Base-by-base conservation (phyloP, 2,797 vertebrate genomes). In the Choloepus didactylus region DNA sequence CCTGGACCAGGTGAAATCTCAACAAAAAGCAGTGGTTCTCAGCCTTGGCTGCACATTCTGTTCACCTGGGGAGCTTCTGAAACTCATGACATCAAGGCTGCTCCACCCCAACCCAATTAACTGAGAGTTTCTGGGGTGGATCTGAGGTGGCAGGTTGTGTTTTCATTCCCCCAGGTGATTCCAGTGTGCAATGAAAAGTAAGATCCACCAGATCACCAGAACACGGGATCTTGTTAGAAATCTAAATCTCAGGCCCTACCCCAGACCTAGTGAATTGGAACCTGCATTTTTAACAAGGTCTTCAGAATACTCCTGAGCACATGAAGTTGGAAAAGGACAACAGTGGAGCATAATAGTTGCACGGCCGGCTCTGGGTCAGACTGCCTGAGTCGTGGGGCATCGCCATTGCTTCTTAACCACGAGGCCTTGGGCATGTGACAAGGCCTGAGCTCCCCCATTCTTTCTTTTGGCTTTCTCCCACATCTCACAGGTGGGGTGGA, bases 401-500 rank as follows among this genome's bases (percentile, higher is more conserved):
- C 41, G 27, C 85, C n/a, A 21, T 73, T 0, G 0, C n/a, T 38
- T 72, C 44, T 54, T 25, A 70, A 46, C 64, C 59, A 15, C 3
- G 0, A 77, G 67, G 60, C 46, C 60, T 56, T 5, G 9, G 38
- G 25, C n/a, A 31, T 60, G 44, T 59, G 44, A 80, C 84, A 49
- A 11, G 25, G 56, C 31, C 21, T 7, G 73, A 56, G 72, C 41
- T 15, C 27, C 59, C 31, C 51, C 6, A 1, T 4, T 77, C 51
- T 54, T 51, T 23, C 69, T 29, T 44, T n/a, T 23, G 41, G n/a
- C 59, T 11, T 38, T 27, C 10, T 41, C 70, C 38, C 19, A 3
- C 5, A 51, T 21, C 31, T 70, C 49, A 67, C 3, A 1, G 3
- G 27, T 10, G 4, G 4, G 8, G 11, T 6, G 2, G 29, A 31